These are phyloP conservation scores for Taeniopygia guttata DNA, from an alignment of 2,797 vertebrate genomes.

Conservation along the genomic window DNA sequence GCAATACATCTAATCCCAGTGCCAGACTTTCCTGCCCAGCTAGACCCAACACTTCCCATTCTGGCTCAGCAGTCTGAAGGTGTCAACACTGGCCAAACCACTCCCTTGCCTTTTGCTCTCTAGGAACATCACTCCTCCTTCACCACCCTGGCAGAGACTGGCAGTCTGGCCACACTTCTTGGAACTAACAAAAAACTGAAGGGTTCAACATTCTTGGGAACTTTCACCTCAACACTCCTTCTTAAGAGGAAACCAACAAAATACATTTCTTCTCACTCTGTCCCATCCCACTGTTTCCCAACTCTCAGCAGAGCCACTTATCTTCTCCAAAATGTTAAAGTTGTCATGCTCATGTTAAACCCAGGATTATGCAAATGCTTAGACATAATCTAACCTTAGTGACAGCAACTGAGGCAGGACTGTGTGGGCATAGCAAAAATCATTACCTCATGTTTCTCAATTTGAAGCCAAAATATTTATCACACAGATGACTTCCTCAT, in stretches of 20 bases:
- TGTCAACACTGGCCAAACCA: not conserved
- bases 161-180: not conserved
- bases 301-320: not conserved
- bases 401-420: not conserved
- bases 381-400: not conserved
- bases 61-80: not conserved
- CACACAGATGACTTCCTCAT: not conserved
- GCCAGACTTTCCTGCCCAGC: not conserved
- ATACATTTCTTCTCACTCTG: not conserved
- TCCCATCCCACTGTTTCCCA: not conserved
- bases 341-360: not conserved
- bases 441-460: not conserved
- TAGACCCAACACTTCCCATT: not conserved
- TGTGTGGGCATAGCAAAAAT: not conserved
- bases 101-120: slow-evolving; percentile 21
- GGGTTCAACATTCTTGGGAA: not conserved
- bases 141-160: not conserved
- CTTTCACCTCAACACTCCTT: not conserved
- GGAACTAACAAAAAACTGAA: not conserved
- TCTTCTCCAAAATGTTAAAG: not conserved
- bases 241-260: not conserved
- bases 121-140: not conserved
- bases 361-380: not conserved
- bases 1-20: not conserved
- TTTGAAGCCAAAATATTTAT: not conserved